Evolutionary conservation across 1,140 invertebrate species (phyloP), one percentile per base, ranked within the genome.

Genomic region (Zaprionus gabonicus): DNA sequence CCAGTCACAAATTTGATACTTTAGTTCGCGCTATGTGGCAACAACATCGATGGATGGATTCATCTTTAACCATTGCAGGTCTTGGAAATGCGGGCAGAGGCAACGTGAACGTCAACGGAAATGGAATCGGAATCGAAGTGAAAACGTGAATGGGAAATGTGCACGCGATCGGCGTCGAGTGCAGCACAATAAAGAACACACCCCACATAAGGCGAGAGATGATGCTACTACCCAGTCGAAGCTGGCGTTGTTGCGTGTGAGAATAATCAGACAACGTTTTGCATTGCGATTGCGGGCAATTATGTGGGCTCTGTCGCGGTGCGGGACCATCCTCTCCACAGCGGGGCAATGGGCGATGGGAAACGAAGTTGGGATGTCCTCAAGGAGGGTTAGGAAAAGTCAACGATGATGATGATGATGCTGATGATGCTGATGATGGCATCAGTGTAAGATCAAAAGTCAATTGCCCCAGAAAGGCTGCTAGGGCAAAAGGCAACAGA

Each of bases 1-100:
- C 62, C 66, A 78, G 28, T 57, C 75, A 83, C 77, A 73, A 46
- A 91, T 88, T 91, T 65, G 88, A 91, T 91, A 91, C 88, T 91
- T 91, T 91, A 51, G 58, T 57, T n/a, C 77, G 69, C 77, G 44
- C 68, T 73, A 76, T 82, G 80, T 56, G 60, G 76, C 77, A 71
- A 71, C 59, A 34, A 34, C 31, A 34, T 10, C 31, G 9, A 44
- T 34, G 53, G 58, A 63, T 23, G 72, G 59, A 75, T 71, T 17
- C 27, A 4, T 53, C 51, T 59, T 75, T 71, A 59, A 82, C 51
- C 68, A 68, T 85, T 68, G 72, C 85, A 91, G 86, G 87, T 86
- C 59, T 56, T 13, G 41, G 13, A 80, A 80, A 91, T 91, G 86
- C 86, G 86, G 86, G 86, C 82, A 86, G 63, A 67, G 76, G 79